Base-by-base conservation (phyloP, 2,797 vertebrate species). In the Pyrocephalus nanus region DNA sequence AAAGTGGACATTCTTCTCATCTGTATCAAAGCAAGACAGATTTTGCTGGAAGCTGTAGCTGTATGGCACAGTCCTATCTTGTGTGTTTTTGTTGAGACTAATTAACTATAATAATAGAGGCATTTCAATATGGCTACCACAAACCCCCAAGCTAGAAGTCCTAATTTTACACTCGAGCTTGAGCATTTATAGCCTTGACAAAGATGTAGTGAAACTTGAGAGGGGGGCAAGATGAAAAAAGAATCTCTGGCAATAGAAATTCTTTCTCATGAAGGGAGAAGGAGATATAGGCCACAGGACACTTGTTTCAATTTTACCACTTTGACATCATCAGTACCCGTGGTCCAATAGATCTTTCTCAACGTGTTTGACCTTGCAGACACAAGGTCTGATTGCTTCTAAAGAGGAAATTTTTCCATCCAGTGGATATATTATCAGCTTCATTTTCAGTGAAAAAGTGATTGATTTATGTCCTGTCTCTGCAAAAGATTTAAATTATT, bases 311-410 rank as follows among this genome's bases (percentile, higher is more conserved):
- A 38, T 97, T 96, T 94, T 92, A 71, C n/a, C 71, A 69, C 34
- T 92, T 86, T 94, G 66, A 76, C 67, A 75, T 95, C 80, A 85
- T n/a, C 40, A 72, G 60, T 86, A 71, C 54, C 71, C 86, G 34
- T 86, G 50, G 62, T 86, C 86, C 64, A 86, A 71, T 53, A 93
- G 64, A 69, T 96, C 78, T 95, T 95, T 74, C 40, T 92, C 74
- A 86, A 62, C 75, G 45, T 91, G 60, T 67, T 95, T 97, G 95
- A 98, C 96, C 96, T 98, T 97, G 87, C 75, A 69, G 66, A 93
- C 27, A 6, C 73, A 91, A 93, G 89, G 83, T 95, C 72, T 94
- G 92, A 87, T 95, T 95, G 91, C 91, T 94, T 81, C 60, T 78
- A 93, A 95, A 93, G 54, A 89, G 78, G 38, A 97, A 91, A 67